These are phyloP conservation scores for Achlya flavicornis DNA, from an alignment of 2,888 invertebrate species.

Conservation along the genomic window DNA sequence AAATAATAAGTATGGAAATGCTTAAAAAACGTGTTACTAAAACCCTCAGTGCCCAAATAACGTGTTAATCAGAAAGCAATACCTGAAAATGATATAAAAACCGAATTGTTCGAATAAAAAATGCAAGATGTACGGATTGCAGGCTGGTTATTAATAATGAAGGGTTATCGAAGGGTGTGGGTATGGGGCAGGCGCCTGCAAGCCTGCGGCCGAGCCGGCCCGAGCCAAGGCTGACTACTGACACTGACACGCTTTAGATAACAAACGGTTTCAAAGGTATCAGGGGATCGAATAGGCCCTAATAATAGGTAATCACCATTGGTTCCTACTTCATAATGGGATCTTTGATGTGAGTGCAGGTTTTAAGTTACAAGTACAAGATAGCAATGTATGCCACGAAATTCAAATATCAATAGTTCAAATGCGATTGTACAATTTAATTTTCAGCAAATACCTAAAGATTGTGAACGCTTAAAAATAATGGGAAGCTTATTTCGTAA, in stretches of 20 bases:
- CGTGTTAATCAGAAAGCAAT: neutral
- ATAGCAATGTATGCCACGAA: neutral
- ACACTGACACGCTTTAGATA: slow-evolving; percentile 29
- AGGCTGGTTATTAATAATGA: slow-evolving; percentile 4
- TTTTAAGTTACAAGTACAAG: neutral
- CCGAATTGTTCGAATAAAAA: neutral
- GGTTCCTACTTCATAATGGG: neutral
- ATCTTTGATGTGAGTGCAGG: neutral
- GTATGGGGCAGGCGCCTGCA: neutral
- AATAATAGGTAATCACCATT: neutral
- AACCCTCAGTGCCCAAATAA: neutral
- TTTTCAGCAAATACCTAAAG: too few relatives aligned
- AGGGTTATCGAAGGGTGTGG: slow-evolving; percentile 8
- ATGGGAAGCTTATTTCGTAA: too few relatives aligned
- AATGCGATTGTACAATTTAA: too few relatives aligned
- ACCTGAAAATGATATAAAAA: neutral
- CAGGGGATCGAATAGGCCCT: slow-evolving; percentile 9
- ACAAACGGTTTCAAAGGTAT: slow-evolving; percentile 23
- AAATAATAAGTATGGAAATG: too few relatives aligned
- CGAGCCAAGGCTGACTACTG: slow-evolving; percentile 21
- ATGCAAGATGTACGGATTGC: slow-evolving; percentile 6
- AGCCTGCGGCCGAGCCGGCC: neutral
- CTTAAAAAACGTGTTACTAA: neutral
- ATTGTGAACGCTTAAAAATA: too few relatives aligned
- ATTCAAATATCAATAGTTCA: too few relatives aligned